These are phyloP conservation scores for Mastigias papua DNA, from an alignment of 30 jellyfish, hydroid and myxozoan species.

Conservation along the genomic window DNA sequence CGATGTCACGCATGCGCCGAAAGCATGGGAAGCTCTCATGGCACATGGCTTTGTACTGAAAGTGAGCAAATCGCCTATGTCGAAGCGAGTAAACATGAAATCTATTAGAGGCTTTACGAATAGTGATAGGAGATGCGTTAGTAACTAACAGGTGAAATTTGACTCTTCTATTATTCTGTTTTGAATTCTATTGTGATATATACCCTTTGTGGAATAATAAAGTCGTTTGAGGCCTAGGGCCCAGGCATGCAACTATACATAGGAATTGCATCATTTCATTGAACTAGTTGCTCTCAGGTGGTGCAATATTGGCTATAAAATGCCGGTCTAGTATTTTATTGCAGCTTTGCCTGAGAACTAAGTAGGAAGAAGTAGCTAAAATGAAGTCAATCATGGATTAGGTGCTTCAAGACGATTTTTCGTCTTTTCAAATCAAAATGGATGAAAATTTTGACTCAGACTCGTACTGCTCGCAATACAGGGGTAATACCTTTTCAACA, in stretches of 20 bases:
- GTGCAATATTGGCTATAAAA: slow-evolving; percentile 5
- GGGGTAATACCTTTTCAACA: neutral
- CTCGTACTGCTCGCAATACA: neutral
- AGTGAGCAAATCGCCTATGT: too few relatives aligned
- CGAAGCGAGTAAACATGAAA: too few relatives aligned
- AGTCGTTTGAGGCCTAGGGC: slow-evolving; percentile 4
- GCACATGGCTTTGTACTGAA: too few relatives aligned
- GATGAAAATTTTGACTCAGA: neutral
- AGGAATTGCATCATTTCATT: neutral
- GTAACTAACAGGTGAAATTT: too few relatives aligned
- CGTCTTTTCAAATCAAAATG: neutral
- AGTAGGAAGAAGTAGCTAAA: neutral
- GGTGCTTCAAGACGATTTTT: neutral
- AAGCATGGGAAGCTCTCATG: too few relatives aligned
- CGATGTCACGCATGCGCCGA: too few relatives aligned
- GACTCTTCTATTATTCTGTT: neutral
- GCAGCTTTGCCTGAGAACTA: neutral
- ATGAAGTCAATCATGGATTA: neutral
- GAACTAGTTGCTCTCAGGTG: neutral
- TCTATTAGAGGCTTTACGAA: too few relatives aligned
- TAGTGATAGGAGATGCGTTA: too few relatives aligned
- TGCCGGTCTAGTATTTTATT: neutral
- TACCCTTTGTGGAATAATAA: too few relatives aligned
- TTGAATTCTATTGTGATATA: too few relatives aligned
- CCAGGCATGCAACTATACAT: neutral